Percentiles rank a stretch among this genome's conserved stretches.
These are phyloP conservation scores for Ecdyonurus torrentis DNA, from an alignment of 2,888 invertebrate species.

Conservation along the genomic window DNA sequence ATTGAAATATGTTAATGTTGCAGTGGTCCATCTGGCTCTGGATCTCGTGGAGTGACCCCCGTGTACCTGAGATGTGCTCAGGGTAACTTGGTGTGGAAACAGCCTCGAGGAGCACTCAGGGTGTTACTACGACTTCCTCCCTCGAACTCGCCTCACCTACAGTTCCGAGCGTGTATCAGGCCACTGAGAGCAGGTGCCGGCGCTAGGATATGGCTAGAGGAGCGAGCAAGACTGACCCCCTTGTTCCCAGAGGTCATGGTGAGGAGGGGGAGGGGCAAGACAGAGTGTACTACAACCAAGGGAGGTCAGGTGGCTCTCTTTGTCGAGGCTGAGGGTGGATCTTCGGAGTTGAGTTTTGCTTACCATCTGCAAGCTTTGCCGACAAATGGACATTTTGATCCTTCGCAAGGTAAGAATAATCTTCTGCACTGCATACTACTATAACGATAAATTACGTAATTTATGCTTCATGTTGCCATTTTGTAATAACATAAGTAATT, in stretches of 20 bases:
- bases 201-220: neutral
- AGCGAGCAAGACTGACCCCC: neutral
- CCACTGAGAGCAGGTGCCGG: neutral
- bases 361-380: constrained; percentile 50
- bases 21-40: constrained; percentile 22
- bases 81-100: constrained; percentile 55
- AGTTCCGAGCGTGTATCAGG: constrained; percentile 51
- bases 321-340: constrained; percentile 33
- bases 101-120: constrained; percentile 55
- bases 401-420: constrained; percentile 39
- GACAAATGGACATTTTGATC: constrained; percentile 35
- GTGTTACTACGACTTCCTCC: constrained; percentile 43
- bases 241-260: neutral
- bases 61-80: constrained; percentile 59
- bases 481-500: no score
- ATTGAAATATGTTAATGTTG: neutral
- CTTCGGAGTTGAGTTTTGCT: constrained; percentile 30
- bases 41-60: constrained; percentile 48
- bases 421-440: no score
- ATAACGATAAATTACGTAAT: no score
- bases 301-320: constrained; percentile 47
- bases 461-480: no score
- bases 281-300: constrained; percentile 17
- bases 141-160: constrained; percentile 30
- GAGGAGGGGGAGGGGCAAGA: neutral